These are phyloP conservation scores for Ciconia boyciana DNA, from an alignment of 2,113 vertebrate genomes.

Conservation along the genomic window DNA sequence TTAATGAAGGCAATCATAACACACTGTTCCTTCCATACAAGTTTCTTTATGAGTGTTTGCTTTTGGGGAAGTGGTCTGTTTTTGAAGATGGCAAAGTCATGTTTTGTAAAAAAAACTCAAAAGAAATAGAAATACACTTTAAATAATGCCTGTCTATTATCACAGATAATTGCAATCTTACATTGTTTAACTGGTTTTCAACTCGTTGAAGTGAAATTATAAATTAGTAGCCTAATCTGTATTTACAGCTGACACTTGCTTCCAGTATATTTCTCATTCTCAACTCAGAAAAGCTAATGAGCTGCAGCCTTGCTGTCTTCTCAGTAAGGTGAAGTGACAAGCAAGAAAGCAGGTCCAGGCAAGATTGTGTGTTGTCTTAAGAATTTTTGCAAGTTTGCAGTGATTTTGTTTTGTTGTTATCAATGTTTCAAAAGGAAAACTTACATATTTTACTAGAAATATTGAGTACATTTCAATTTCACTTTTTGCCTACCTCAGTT, in stretches of 20 bases:
- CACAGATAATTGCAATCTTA: background rate
- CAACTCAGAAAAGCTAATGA: background rate
- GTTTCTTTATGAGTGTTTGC: background rate
- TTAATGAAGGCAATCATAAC: background rate
- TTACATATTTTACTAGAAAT: background rate
- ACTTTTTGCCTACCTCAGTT: background rate
- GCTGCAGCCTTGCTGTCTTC: background rate
- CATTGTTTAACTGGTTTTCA: background rate
- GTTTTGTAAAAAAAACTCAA: background rate
- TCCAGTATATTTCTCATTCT: background rate
- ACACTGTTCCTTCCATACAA: background rate
- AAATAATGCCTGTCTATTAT: background rate
- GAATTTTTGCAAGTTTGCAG: background rate
- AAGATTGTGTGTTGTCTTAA: background rate
- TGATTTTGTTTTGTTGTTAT: background rate
- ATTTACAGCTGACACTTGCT: background rate
- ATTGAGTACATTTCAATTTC: background rate
- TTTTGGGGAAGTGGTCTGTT: background rate
- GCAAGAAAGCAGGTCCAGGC: background rate
- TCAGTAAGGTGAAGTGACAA: background rate
- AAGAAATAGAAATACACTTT: background rate
- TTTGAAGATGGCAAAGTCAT: background rate
- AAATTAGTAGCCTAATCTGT: background rate
- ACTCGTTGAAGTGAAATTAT: background rate
- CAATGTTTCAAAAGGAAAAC: background rate